Evolutionary conservation across 2,797 vertebrate genomes (phyloP).

Genomic region (Arremon brunneinucha): DNA sequence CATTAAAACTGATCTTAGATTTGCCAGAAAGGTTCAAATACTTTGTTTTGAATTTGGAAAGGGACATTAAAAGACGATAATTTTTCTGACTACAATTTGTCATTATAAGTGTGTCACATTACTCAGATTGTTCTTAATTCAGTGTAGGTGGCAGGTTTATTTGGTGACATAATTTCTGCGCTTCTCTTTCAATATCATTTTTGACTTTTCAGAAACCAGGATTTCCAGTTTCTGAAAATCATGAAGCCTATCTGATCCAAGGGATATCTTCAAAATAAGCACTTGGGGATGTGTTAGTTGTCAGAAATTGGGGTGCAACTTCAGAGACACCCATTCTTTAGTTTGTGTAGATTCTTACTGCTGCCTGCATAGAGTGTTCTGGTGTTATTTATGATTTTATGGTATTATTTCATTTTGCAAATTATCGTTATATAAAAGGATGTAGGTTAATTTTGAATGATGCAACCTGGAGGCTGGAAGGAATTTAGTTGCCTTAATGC

Average conservation of each 20-base stretch:
- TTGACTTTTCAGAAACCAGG: background rate
- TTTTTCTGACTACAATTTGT: background rate
- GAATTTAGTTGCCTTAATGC: background rate
- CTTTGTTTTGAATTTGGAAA: background rate
- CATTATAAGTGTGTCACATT: background rate
- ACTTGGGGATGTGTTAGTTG: background rate
- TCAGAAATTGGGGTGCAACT: background rate
- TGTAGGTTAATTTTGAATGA: background rate
- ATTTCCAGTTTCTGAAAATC: background rate
- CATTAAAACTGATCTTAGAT: background rate
- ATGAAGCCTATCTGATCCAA: background rate
- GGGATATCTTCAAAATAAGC: background rate
- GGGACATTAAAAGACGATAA: background rate
- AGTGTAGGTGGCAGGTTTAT: background rate
- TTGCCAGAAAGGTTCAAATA: background rate
- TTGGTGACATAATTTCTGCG: background rate
- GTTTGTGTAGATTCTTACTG: background rate
- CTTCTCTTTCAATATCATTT: background rate
- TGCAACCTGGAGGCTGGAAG: background rate
- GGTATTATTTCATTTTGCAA: background rate
- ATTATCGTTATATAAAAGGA: background rate
- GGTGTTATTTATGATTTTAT: background rate
- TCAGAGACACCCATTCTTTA: background rate
- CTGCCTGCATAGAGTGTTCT: background rate
- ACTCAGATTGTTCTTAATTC: background rate